Base-by-base conservation (phyloP, 2,888 invertebrate genomes). In the Trypoxylon attenuatum region DNA sequence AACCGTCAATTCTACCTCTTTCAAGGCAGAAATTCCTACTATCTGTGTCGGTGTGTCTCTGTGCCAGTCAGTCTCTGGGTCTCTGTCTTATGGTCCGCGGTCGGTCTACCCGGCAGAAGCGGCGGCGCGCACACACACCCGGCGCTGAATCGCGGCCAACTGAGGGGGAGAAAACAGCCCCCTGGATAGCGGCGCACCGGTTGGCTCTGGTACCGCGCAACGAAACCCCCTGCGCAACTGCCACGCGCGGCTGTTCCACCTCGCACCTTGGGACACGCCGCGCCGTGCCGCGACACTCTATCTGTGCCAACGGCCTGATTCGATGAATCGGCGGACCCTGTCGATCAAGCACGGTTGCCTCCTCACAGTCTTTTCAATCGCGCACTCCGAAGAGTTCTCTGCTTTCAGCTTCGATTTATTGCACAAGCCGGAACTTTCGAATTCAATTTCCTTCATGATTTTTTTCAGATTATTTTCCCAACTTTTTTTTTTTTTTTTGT, bases 141-240 rank as follows among this genome's bases (percentile, higher is more conserved):
- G 82, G 78, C 83, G 84, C 79, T 82, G 83, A 84, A 83, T 84
- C 84, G 84, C 84, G 84, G 83, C 78, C 84, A 83, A 84, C 84
- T 84, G 83, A 84, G 75, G 71, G 68, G 73, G 73, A 70, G 77
- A 77, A 71, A 76, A 73, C 72, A 73, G 73, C 78, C 79, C 73
- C 78, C 77, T 63, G 62, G 79, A 80, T 71, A 61, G 75, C 64
- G 68, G 67, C 69, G 73, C 71, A 33, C n/a, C 68, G 76, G 71
- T 72, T 77, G 71, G 75, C 74, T 69, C 73, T 78, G 71, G 76
- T 75, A 79, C 76, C 82, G 82, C 84, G 84, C 84, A 80, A 64
- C 21, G 72, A 58, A 75, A 82, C 80, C 83, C 83, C 81, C 80
- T 83, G 83, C 84, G 83, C 83, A 83, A 82, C 78, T 76, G 78